phyloP scores from a whole-genome alignment of 2,113 vertebrate species.

The Arvicanthis niloticus region DNA sequence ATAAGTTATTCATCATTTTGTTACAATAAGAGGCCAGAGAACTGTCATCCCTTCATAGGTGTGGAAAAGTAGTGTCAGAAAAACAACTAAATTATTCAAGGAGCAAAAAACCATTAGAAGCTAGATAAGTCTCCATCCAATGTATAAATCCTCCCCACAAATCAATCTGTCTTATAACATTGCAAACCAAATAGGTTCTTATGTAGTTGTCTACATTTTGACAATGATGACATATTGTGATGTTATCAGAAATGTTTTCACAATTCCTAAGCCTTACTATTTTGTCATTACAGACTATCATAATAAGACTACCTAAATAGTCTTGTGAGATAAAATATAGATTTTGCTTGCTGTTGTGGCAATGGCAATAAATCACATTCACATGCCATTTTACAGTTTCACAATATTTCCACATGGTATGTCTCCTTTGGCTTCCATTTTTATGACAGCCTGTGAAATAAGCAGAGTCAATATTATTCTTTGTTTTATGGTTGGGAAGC shows the following conservation, averaged over 20 bases:
- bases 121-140: background rate
- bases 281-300: slow-evolving; percentile 52
- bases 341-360: slow-evolving; percentile 37
- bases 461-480: slow-evolving; percentile 11
- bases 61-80: slow-evolving; percentile 31
- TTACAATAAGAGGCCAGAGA: background rate
- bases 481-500: slow-evolving; percentile 8
- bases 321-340: slow-evolving; percentile 45
- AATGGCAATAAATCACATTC: slow-evolving; percentile 46
- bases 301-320: slow-evolving; percentile 35
- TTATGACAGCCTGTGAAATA: slow-evolving; percentile 18
- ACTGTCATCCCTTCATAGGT: background rate
- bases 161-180: background rate
- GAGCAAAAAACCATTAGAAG: background rate
- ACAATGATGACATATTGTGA: slow-evolving; percentile 2
- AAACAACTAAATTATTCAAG: background rate
- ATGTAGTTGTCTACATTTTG: slow-evolving; percentile 49
- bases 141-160: slow-evolving; percentile 23
- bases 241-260: slow-evolving; percentile 26
- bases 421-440: background rate
- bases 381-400: slow-evolving; percentile 48
- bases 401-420: slow-evolving; percentile 55
- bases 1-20: background rate
- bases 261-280: slow-evolving; percentile 62
- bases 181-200: background rate